Evolutionary conservation across 2,797 vertebrate species (phyloP).

Genomic region (Chloroceryle inda): DNA sequence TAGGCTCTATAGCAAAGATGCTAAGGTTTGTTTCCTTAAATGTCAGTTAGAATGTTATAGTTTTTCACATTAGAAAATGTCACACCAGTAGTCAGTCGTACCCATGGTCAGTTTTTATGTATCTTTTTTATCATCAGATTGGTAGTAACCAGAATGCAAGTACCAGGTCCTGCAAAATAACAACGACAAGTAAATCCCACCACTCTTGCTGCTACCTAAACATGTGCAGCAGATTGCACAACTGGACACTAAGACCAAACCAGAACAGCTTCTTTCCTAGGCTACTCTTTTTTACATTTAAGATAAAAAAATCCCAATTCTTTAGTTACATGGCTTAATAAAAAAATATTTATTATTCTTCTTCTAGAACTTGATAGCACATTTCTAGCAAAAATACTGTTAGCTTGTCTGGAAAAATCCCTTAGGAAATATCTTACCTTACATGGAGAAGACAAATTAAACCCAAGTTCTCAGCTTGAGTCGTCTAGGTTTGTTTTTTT

Average conservation of each 20-base stretch:
- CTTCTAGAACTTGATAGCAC: not conserved
- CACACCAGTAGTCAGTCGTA: not conserved
- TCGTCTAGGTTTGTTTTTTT: not conserved
- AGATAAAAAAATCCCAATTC: not conserved
- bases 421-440: constrained; percentile 58
- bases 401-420: constrained; percentile 12
- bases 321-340: not conserved
- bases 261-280: not conserved
- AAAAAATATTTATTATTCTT: not conserved
- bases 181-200: not conserved
- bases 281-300: not conserved
- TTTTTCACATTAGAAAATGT: not conserved
- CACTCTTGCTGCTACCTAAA: not conserved
- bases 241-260: not conserved
- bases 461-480: constrained; percentile 12
- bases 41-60: not conserved
- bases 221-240: accelerated
- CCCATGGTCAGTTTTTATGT: not conserved
- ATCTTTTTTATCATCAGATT: not conserved
- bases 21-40: not conserved
- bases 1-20: not conserved
- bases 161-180: not conserved
- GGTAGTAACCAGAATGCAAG: not conserved
- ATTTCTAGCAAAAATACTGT: not conserved
- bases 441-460: constrained; percentile 14